Conservation (phyloP, 2,113 vertebrate species). For the Calypte anna region DNA sequence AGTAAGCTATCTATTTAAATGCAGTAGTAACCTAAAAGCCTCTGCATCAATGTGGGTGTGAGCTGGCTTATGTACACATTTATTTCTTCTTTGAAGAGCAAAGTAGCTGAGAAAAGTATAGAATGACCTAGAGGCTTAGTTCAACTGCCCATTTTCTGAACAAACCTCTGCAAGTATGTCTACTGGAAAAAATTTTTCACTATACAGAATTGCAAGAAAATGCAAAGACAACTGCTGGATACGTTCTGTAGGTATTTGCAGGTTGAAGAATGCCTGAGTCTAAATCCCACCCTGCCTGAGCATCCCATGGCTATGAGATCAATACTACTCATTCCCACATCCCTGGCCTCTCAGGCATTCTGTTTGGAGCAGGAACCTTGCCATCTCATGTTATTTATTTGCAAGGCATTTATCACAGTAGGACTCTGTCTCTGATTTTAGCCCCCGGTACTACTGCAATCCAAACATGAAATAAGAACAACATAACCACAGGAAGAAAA, state of each 20-base stretch:
- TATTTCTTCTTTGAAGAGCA: background rate
- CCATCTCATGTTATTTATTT: background rate
- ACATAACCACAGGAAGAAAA: background rate
- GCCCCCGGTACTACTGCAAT: background rate
- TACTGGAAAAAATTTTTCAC: background rate
- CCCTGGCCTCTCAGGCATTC: background rate
- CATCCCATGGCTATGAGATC: background rate
- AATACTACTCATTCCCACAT: background rate
- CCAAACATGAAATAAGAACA: background rate
- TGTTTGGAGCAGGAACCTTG: background rate
- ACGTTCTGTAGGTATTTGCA: rapidly evolving
- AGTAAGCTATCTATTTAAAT: background rate
- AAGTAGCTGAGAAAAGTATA: background rate
- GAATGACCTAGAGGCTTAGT: background rate
- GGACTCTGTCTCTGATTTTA: background rate
- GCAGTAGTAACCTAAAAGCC: background rate
- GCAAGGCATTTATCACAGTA: background rate
- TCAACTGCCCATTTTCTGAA: background rate
- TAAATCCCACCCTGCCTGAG: background rate
- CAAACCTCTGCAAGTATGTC: background rate
- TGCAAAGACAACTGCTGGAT: background rate
- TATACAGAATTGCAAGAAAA: background rate
- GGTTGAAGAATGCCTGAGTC: background rate
- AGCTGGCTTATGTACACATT: background rate
- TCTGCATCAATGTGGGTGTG: background rate